These are phyloP conservation scores for Syrista parreyssii DNA, from an alignment of 2,888 invertebrate species.

Conservation along the genomic window DNA sequence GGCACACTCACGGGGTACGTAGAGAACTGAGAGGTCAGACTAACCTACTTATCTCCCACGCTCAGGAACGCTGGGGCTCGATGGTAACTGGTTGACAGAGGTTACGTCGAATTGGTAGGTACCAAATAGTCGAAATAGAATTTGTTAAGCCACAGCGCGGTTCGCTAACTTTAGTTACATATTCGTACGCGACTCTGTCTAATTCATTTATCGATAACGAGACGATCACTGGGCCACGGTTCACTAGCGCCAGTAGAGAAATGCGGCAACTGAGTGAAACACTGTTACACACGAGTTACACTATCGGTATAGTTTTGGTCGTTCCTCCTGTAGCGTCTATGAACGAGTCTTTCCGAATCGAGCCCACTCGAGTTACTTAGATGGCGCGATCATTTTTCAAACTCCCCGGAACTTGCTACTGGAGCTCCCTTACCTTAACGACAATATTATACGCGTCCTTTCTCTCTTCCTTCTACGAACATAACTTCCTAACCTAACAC, in stretches of 20 bases:
- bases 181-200: not conserved
- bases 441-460: not conserved
- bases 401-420: not conserved
- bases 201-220: not conserved
- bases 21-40: not conserved
- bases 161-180: not conserved
- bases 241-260: not conserved
- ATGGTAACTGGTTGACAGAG: not conserved
- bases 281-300: not conserved
- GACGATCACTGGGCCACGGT: not conserved
- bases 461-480: not conserved
- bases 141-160: not conserved
- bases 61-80: not conserved
- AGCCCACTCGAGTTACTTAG: not conserved
- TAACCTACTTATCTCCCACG: not conserved
- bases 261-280: not conserved
- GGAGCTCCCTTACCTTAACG: not conserved
- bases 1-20: no score
- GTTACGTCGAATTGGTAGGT: not conserved
- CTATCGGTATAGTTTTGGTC: not conserved
- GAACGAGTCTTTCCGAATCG: not conserved
- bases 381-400: not conserved
- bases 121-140: not conserved
- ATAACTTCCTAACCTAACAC: not conserved
- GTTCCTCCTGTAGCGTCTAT: not conserved